Evolutionary conservation across 2,888 invertebrate species (phyloP).

Genomic region (Oasisia sp.): DNA sequence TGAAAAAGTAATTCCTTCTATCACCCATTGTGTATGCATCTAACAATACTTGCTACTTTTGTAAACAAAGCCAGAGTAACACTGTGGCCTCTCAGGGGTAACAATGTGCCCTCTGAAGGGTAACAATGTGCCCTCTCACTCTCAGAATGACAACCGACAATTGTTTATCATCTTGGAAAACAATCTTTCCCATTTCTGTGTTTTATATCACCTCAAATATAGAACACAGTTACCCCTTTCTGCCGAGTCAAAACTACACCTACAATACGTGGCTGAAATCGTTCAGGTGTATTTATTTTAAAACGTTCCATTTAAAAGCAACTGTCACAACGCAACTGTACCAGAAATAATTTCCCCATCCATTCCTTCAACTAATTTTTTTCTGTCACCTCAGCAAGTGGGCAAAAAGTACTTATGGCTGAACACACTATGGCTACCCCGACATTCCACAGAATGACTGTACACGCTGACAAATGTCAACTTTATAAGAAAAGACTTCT

Average conservation of each 20-base stretch:
- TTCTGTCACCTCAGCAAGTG: neutral
- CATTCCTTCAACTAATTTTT: neutral
- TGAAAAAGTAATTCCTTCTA: neutral
- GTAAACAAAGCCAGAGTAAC: neutral
- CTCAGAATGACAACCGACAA: neutral
- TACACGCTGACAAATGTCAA: neutral
- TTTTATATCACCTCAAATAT: neutral
- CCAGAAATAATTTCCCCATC: neutral
- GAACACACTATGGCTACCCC: neutral
- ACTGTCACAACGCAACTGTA: neutral
- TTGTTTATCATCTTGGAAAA: neutral
- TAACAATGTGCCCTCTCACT: neutral
- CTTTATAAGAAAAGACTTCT: neutral
- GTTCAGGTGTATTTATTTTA: neutral
- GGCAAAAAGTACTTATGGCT: neutral
- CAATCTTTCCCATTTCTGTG: neutral
- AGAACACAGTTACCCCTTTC: neutral
- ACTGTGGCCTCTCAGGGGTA: too few relatives aligned
- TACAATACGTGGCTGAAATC: neutral
- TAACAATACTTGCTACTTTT: neutral
- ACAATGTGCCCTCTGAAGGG: too few relatives aligned
- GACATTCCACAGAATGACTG: neutral
- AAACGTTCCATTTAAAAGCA: neutral
- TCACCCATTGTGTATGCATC: neutral
- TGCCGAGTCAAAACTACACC: neutral